phyloP scores from a whole-genome alignment of 30 jellyfish, hydroid and myxozoan genomes.

The Clytia hemisphaerica region DNA sequence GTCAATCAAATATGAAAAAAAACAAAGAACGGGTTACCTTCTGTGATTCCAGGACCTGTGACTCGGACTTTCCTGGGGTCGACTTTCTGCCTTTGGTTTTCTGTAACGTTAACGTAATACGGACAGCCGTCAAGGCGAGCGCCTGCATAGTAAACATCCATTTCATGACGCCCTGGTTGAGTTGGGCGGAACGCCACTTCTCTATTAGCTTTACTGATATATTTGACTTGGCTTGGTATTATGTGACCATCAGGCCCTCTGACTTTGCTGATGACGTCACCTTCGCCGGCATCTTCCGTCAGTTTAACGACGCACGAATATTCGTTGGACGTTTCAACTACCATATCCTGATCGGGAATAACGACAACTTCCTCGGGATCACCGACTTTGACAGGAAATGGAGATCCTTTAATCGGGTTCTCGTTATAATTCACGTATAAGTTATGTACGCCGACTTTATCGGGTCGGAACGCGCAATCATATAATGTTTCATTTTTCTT shows the following conservation, averaged over 20 bases:
- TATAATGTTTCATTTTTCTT: constrained; percentile 40
- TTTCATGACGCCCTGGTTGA: constrained; percentile 73
- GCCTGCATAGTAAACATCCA: constrained; percentile 66
- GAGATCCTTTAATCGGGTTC: constrained; percentile 80
- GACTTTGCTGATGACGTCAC: constrained; percentile 68
- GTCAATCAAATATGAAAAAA: too few species aligned
- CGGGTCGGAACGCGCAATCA: constrained; percentile 59
- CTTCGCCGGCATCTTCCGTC: constrained; percentile 74
- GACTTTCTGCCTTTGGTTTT: constrained; percentile 23
- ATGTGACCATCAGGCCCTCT: constrained; percentile 71
- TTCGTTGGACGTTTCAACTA: constrained; percentile 28
- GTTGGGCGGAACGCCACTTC: constrained; percentile 63
- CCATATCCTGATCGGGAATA: constrained; percentile 11
- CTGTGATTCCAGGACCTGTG: constrained; percentile 65
- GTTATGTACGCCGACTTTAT: constrained; percentile 34
- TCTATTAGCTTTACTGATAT: constrained; percentile 26
- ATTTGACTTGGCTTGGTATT: constrained; percentile 61
- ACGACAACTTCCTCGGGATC: constrained; percentile 57
- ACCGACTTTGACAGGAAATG: constrained; percentile 65
- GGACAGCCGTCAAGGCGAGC: constrained; percentile 84
- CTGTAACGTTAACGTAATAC: constrained; percentile 51
- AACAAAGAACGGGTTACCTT: constrained; percentile 39
- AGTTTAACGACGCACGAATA: constrained; percentile 41
- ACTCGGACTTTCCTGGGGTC: constrained; percentile 58
- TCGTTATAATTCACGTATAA: constrained; percentile 52